Evolutionary conservation across 2,113 vertebrate genomes (phyloP).

Genomic region (Phrynosoma platyrhinos): DNA sequence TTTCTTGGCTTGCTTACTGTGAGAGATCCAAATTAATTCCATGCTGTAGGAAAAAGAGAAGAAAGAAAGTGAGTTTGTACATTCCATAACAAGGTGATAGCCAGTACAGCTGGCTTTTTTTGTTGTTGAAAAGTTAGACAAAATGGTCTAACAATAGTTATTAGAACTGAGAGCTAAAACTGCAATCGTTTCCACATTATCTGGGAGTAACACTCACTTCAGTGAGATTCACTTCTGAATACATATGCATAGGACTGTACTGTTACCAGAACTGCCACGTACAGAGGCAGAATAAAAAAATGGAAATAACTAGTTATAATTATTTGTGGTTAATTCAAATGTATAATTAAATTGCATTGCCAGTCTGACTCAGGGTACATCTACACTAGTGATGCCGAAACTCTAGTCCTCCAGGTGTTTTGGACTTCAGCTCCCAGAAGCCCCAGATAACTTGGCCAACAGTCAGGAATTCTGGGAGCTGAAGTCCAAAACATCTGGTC

Average conservation of each 20-base stretch:
- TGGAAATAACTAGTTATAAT: not conserved
- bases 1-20: conserved; percentile 64
- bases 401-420: too few relatives aligned
- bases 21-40: conserved; percentile 53
- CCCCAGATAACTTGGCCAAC: too few relatives aligned
- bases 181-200: not conserved
- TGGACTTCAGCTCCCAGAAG: too few relatives aligned
- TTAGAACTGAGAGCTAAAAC: not conserved
- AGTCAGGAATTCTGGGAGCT: too few relatives aligned
- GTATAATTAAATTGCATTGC: not conserved
- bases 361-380: too few relatives aligned
- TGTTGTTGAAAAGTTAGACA: not conserved
- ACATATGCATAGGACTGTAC: not conserved
- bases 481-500: too few relatives aligned
- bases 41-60: conserved; percentile 49
- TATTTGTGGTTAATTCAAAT: not conserved
- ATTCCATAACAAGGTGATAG: conserved; percentile 17
- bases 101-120: not conserved
- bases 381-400: too few relatives aligned
- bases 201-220: not conserved
- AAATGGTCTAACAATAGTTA: not conserved
- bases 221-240: not conserved
- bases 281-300: not conserved
- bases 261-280: not conserved
- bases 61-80: not conserved